Base-by-base conservation (phyloP, 2,888 invertebrate genomes). In the Morpho helenor region DNA sequence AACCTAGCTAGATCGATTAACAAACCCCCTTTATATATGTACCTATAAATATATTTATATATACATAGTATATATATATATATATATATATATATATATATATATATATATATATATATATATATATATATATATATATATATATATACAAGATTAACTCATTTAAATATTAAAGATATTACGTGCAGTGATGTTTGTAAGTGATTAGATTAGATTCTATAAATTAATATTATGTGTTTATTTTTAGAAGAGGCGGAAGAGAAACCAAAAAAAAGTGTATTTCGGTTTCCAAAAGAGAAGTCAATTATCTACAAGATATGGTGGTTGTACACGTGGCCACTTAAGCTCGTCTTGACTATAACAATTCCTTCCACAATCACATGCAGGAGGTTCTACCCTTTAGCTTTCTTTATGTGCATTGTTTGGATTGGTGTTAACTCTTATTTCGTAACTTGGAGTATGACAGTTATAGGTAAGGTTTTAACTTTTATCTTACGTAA, bases 371-470 rank as follows among this genome's bases (percentile, higher is more conserved):
- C 96, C 71, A 93, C 94, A 0, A 80, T 91, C 52, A 89, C 83
- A 5, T 86, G 92, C 71, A 91, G 92, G 22, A 92, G 84, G 52
- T 82, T 93, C 64, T 97, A 95, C 76, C 95, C 96, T 0, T 46
- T 95, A 0, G 94, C 97, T 0, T 98, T 98, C 76, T 65, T 96
- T 10, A 95, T 97, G 94, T 97, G 97, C 74, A 94, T 97, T 39
- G 78, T 96, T 2, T 97, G 96, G 94, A 96, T 98, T 64, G 98
- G 96, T 2, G 79, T 90, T 1, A 94, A 96, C 65, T 96, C 98
- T 0, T 98, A 97, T 75, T 71, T 97, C 56, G 95, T 97, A 39
- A 95, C 98, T 0, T 98, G 98, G 98, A 96, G 97, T 94, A 95
- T 98, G 78, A 94, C 96, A 41, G 92, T 96, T 4, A 93, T 97